Percentiles rank a stretch among this genome's conserved stretches.
These are phyloP conservation scores for Hylaea fasciaria DNA, from an alignment of 2,888 invertebrate species.

Conservation along the genomic window DNA sequence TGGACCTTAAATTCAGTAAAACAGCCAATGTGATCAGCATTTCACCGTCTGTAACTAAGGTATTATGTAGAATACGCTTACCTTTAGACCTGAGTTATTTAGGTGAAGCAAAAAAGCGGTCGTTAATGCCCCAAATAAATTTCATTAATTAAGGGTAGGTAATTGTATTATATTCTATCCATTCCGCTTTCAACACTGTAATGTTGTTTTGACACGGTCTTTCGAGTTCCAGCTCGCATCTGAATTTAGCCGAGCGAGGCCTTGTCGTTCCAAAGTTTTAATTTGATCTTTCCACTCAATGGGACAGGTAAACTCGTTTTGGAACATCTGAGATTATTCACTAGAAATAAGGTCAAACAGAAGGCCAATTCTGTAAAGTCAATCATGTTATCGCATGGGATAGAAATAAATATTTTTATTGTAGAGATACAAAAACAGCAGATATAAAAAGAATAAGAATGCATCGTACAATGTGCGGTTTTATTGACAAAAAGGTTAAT, in stretches of 20 bases:
- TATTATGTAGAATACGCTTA: too few species aligned
- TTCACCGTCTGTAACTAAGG: too few species aligned
- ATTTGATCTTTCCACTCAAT: constrained; percentile 27
- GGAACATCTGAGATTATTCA: constrained; percentile 18
- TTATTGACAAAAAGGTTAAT: too few species aligned
- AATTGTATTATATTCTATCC: constrained; percentile 43
- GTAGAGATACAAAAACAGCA: too few species aligned
- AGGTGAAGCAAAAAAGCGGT: constrained; percentile 29
- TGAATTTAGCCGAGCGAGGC: constrained; percentile 17
- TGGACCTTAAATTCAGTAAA: too few species aligned
- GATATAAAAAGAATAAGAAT: too few species aligned
- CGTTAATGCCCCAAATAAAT: constrained; percentile 38
- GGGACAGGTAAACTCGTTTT: constrained; percentile 23
- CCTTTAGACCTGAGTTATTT: constrained; percentile 6
- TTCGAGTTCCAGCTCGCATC: constrained; percentile 28
- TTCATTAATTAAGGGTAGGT: constrained; percentile 32
- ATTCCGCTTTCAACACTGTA: constrained; percentile 36
- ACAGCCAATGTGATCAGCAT: too few species aligned
- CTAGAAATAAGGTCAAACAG: constrained; percentile 3
- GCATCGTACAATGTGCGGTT: too few species aligned
- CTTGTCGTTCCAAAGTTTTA: constrained; percentile 33
- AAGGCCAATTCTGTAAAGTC: too few species aligned
- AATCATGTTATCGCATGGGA: too few species aligned
- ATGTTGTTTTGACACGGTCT: constrained; percentile 36
- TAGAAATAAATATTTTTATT: too few species aligned